phyloP scores from a whole-genome alignment of 1,140 invertebrate genomes.

The Lepidurus arcticus region DNA sequence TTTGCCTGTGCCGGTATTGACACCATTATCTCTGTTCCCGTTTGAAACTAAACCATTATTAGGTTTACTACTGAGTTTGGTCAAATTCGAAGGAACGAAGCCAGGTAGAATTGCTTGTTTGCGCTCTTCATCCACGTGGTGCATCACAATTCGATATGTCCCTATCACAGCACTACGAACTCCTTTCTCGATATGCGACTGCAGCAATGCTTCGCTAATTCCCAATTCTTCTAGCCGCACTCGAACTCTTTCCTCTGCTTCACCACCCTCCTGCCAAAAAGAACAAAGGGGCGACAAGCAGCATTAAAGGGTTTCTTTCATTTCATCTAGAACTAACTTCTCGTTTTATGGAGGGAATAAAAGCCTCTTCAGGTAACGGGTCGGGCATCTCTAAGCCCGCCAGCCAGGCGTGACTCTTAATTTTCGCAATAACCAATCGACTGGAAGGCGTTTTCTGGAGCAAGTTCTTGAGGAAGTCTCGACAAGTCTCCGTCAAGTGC shows the following conservation, averaged over 20 bases:
- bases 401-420: constrained; percentile 51
- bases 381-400: constrained; percentile 39
- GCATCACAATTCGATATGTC: constrained; percentile 55
- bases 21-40: neutral
- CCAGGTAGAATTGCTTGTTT: constrained; percentile 6
- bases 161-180: constrained; percentile 52
- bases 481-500: constrained; percentile 43
- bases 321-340: neutral
- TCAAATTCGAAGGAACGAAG: neutral
- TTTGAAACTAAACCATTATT: neutral
- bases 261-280: constrained; percentile 24
- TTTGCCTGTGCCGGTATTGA: neutral
- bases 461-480: constrained; percentile 47
- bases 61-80: neutral
- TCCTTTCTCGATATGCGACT: constrained; percentile 46
- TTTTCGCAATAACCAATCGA: constrained; percentile 48
- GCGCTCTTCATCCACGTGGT: constrained; percentile 39
- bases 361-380: constrained; percentile 27
- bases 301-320: neutral
- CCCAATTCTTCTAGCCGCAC: constrained; percentile 50
- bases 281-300: neutral
- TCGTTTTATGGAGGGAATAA: neutral
- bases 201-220: constrained; percentile 50
- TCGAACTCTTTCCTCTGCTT: constrained; percentile 44
- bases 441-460: constrained; percentile 49